Evolutionary conservation across 2,888 invertebrate genomes (phyloP), one percentile per base, ranked within the genome.

Genomic region (Leucophenga montana): DNA sequence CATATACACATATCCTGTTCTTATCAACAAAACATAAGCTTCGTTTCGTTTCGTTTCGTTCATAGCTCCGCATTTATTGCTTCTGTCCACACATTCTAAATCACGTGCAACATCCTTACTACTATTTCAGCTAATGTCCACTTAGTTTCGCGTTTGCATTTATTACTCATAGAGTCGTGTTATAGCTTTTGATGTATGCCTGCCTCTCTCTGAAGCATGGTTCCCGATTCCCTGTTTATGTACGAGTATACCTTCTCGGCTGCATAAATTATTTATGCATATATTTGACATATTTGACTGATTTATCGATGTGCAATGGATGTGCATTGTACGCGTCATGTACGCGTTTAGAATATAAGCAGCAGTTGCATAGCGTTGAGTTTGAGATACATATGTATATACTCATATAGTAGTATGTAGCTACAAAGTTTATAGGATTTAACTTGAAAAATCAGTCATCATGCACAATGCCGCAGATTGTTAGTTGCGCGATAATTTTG

Each of bases 261-360:
- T 82, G 81, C 84, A 82, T 80, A 82, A 84, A 82, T 84, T 82
- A 84, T 82, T 84, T 82, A 84, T 82, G 81, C 81, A 82, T 48
- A 46, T 64, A 64, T 82, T 82, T 82, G 82, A 82, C 82, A 82
- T 79, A 81, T 82, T 81, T 82, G 81, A 82, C 82, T 82, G 82
- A 82, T 82, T 82, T 82, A 82, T 82, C 81, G 82, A 79, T 84
- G 84, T 79, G 80, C 83, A 76, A 84, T 82, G 80, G 80, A 80
- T 84, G 27, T n/a, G 83, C 82, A 78, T 80, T 83, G 83, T 83
- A 83, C 81, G 81, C 84, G 74, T 73, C 72, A 71, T 39, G 73
- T 71, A 75, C 68, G 62, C 62, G 62, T 22, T 64, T 48, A 64
- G 46, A 64, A 64, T 64, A n/a, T 46, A 62, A 33, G 33, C 59